Base-by-base conservation (phyloP, 2,888 invertebrate species). In the Nomada hirtipes region DNA sequence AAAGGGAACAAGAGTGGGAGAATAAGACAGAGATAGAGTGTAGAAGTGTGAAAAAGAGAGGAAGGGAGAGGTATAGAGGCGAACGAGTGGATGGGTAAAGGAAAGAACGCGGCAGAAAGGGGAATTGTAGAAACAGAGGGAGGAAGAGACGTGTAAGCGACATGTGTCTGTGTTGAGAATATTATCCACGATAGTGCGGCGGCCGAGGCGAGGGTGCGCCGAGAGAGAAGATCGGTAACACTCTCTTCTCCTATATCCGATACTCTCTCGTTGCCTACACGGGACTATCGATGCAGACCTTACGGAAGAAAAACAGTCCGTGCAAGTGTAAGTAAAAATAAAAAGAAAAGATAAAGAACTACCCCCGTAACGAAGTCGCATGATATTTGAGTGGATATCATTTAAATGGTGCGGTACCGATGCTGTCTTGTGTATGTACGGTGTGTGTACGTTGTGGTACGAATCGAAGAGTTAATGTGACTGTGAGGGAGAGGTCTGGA, bases 251-350 rank as follows among this genome's bases (percentile, higher is more conserved):
- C 76, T 71, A 75, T 71, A 70, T 85, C 83, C 76, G 79, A 76
- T 70, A 75, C 68, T 82, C 73, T 80, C 80, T 74, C 78, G 87
- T 86, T 82, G 76, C 74, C 78, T 84, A 84, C 80, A 74, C 78
- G 84, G 84, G 67, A 87, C 86, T 83, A 86, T 92, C 91, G 87
- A 98, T 98, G 98, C 98, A 98, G 96, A 98, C 98, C 93, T 95
- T 98, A 94, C 96, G 98, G 94, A 98, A 98, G 96, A 97, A 97
- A 96, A 98, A 97, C 94, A 98, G 98, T 95, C 98, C 98, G 94
- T 97, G 97, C 95, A 98, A 98, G 96, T 98, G 98, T 98, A 96
- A 98, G 98, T 97, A 94, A 82, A 36, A 63, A 29, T 7, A 50
- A 20, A 61, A 10, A n/a, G 11, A 15, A n/a, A n/a, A n/a, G 26